Base-by-base conservation (phyloP, 2,888 invertebrate genomes). In the Tribolium freemani region DNA sequence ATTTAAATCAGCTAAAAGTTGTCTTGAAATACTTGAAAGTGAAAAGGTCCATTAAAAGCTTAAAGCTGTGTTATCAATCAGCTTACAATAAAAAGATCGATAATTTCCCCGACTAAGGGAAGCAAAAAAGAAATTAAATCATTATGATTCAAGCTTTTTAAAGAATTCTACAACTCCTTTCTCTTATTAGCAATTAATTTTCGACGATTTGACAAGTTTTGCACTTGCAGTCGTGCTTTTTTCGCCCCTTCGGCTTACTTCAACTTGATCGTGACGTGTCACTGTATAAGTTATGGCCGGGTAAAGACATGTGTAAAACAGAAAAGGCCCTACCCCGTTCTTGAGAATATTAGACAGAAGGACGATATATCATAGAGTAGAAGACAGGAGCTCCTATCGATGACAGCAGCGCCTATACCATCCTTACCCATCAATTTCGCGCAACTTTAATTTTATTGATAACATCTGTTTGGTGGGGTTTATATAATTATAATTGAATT, bases 241-340 rank as follows among this genome's bases (percentile, higher is more conserved):
- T 20, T 26, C 31, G 8, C n/a, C 38, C 38, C 38, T 38, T 54
- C 26, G 51, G 44, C 56, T 50, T 66, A 71, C 58, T 66, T 50
- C 54, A 57, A 20, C 77, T 76, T 78, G 81, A 81, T 83, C 82
- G 81, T 82, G 81, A 82, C 81, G 75, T 75, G 81, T 81, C 81
- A 78, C 77, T 75, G 75, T 76, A 79, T 81, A 82, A 82, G 79
- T 81, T 83, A 83, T 83, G 78, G 82, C 77, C 66, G 77, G 75
- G 80, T 80, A 82, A 79, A 79, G 82, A 82, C 82, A 83, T 82
- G 83, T 83, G 83, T 83, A 83, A 83, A 82, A 77, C 76, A 77
- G 73, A 73, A 78, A 78, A 71, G 63, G 63, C 63, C 67, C 31
- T 58, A 71, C 70, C 68, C 61, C 68, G 78, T 80, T 80, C 80